phyloP scores from a whole-genome alignment of 2,888 invertebrate genomes.

The Polyploca ridens region DNA sequence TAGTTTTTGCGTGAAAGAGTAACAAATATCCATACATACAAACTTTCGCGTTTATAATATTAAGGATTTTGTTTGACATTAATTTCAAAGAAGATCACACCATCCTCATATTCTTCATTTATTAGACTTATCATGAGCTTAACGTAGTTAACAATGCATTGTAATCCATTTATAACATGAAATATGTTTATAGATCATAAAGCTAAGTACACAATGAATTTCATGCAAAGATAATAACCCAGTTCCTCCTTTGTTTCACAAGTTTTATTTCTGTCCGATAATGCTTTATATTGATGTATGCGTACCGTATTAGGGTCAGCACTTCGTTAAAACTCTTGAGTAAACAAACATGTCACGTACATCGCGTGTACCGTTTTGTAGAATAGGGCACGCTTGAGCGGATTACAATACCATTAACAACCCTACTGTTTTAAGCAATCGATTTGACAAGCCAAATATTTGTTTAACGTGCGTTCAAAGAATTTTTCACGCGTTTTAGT shows the following conservation, averaged over 20 bases:
- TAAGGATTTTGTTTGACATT: too few relatives aligned
- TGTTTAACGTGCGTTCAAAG: neutral
- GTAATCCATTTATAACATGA: neutral
- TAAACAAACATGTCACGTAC: slow-evolving; percentile 14
- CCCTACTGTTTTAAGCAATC: slow-evolving; percentile 11
- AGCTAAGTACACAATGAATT: too few relatives aligned
- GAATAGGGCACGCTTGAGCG: slow-evolving; percentile 4
- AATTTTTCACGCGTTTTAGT: neutral
- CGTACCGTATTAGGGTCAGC: slow-evolving; percentile 9
- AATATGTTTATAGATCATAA: neutral
- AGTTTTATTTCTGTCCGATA: slow-evolving; percentile 3
- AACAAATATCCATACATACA: too few relatives aligned
- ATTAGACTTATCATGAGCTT: neutral
- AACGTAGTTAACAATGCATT: neutral
- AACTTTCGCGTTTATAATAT: too few relatives aligned
- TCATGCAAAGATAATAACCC: neutral
- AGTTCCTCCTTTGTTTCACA: neutral
- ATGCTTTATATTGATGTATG: slow-evolving; percentile 11
- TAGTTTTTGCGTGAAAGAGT: too few relatives aligned
- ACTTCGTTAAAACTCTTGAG: slow-evolving; percentile 7
- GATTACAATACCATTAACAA: slow-evolving; percentile 12
- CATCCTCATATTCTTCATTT: neutral
- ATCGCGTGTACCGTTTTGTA: neutral
- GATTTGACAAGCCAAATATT: slow-evolving; percentile 11
- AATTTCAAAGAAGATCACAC: neutral